Evolutionary conservation across 2,113 vertebrate species (phyloP).

Genomic region (Pagrus major): DNA sequence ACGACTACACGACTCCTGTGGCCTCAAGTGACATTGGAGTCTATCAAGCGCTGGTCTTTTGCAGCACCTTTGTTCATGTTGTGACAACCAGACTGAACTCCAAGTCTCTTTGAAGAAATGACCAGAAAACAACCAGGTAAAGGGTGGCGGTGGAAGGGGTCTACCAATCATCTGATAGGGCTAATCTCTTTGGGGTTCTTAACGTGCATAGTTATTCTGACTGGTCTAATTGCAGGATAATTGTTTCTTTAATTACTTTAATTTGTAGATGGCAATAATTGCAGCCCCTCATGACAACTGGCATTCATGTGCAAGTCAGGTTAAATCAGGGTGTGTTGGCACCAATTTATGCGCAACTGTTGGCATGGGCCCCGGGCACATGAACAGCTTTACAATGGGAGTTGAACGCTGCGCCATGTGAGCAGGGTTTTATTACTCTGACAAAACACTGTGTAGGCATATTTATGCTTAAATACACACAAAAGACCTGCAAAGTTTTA

Average conservation of each 20-base stretch:
- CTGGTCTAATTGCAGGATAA: neutral
- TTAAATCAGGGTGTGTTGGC: neutral
- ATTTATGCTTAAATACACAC: neutral
- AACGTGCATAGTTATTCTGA: neutral
- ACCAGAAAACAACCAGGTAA: neutral
- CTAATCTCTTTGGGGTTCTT: neutral
- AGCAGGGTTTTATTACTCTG: neutral
- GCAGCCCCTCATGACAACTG: neutral
- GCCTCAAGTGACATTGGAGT: neutral
- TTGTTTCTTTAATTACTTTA: neutral
- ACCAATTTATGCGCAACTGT: neutral
- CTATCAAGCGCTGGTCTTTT: neutral
- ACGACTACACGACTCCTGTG: neutral
- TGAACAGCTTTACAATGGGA: neutral
- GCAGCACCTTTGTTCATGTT: neutral
- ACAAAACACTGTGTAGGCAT: neutral
- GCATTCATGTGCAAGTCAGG: slow-evolving; percentile 14
- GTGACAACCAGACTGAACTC: slow-evolving; percentile 6
- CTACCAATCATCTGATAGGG: neutral
- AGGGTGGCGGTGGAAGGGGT: neutral
- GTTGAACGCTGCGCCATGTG: neutral
- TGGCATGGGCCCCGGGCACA: neutral
- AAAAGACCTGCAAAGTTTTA: neutral
- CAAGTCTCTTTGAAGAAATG: neutral
- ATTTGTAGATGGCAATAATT: neutral